A percentile compares a stretch with the other conserved stretches of the same genome.
phyloP scores from a whole-genome alignment of 2,113 vertebrate species.

The Oxyruncus cristatus region DNA sequence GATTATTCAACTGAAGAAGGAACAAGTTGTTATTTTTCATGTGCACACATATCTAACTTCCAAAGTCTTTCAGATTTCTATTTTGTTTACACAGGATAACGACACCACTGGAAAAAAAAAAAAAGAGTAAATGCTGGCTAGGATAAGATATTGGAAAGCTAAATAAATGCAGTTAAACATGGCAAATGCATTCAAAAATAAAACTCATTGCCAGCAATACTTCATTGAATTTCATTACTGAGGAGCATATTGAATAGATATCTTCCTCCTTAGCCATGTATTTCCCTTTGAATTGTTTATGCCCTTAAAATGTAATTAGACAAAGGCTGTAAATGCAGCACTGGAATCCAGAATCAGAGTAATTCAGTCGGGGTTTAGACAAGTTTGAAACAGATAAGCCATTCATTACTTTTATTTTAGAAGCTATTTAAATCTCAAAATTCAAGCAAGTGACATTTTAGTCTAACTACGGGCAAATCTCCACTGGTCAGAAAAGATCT shows the following conservation, averaged over 20 bases:
- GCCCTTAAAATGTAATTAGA: conserved; percentile 21
- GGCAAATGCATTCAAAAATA: conserved; percentile 11
- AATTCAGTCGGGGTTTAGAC: background rate
- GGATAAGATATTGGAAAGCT: background rate
- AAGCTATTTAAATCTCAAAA: background rate
- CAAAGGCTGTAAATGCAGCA: background rate
- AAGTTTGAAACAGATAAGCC: background rate
- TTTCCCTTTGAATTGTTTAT: background rate
- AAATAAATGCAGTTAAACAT: conserved; percentile 7
- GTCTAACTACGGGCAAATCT: background rate
- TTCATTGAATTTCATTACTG: background rate
- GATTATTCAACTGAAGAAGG: conserved; percentile 23
- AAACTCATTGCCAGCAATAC: background rate
- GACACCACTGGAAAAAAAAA: background rate
- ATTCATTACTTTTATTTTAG: background rate
- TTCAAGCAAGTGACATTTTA: background rate
- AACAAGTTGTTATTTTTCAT: background rate
- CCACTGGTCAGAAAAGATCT: background rate
- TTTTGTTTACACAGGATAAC: background rate
- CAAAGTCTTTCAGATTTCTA: background rate
- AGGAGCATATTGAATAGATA: background rate
- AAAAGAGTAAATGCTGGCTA: background rate
- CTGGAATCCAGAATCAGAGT: background rate
- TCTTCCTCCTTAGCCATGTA: background rate
- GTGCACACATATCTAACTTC: background rate